Evolutionary conservation across 2,888 invertebrate species (phyloP), one percentile per base, ranked within the genome.

Genomic region (Ennomos quercinarius): DNA sequence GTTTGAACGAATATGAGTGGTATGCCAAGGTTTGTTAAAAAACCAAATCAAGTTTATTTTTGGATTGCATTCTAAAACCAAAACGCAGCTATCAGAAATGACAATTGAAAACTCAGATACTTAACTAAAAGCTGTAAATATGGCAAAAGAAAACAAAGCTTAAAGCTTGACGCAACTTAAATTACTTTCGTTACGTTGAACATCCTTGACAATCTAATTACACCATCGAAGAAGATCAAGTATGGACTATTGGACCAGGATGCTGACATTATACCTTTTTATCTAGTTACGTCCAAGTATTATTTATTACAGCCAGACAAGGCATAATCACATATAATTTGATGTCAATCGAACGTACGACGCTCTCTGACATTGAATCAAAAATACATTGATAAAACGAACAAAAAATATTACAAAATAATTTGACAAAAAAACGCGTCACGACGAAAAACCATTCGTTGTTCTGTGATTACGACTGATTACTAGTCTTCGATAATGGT

Each of bases 281-380:
- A 57, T 65, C 69, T 81, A 72, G 74, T 77, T 77, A 80, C 73
- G 70, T 72, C 73, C 67, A 58, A 54, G 36, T 54, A 68, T 68
- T 71, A 75, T 77, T 72, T 73, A 70, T 72, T 71, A 69, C 65
- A 62, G 47, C 40, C 72, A 68, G 66, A 65, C 62, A 72, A 68
- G 67, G 72, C 71, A 67, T 81, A 84, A 86, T 84, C 77, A 83
- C 74, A 80, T 76, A 74, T 80, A 82, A 83, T 86, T 86, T 80
- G 82, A 83, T 91, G 89, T 89, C 91, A 89, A 88, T 88, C 82
- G 81, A 80, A 84, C 78, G 84, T 72, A 78, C 81, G 78, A 79
- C 83, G 84, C 83, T 87, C 84, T 84, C 87, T 87, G 89, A 88
- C 88, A 86, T 87, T 86, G 87, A 84, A 84, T 83, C 76, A 77